Evolutionary conservation across 2,113 vertebrate genomes (phyloP), one percentile per base, ranked within the genome.

Genomic region (Poeciliopsis retropinna): DNA sequence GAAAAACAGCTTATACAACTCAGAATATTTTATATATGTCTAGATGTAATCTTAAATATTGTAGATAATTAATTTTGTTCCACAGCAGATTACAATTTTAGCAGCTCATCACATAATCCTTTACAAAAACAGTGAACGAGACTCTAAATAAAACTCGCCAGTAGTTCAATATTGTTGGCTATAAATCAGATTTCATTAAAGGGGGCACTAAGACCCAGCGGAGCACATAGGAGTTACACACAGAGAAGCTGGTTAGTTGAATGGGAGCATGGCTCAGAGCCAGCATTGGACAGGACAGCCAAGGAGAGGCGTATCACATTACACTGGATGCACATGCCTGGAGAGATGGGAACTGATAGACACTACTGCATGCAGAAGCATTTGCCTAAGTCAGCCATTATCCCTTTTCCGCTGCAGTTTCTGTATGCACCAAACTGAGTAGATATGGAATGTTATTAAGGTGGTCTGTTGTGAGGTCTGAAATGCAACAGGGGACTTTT

Each of bases 271-370:
- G 92, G 91, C 89, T 84, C 60, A 4, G 71, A 84, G 90, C 90
- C 90, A 93, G 78, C 86, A 41, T 81, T 70, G 85, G 82, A 90
- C 92, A 90, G 91, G 88, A 89, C 91, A 90, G 87, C 86, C 87
- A 89, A 89, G 89, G 91, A 93, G 93, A 92, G 82, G 83, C 85
- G 78, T 89, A 93, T 94, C 93, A 90, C 87, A 92, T 95, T 95
- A 94, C 93, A 92, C 84, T 91, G 90, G 88, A 92, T 91, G 85
- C 89, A 92, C 93, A 95, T 92, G 92, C 92, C 87, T 87, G 85
- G 83, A 88, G 89, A 92, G 89, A 92, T 91, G 87, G 83, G 64
- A 87, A 76, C 84, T 39, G 86, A 92, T 90, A 88, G 88, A 87
- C 81, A 63, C 82, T 77, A 65, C 86, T 71, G 70, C 85, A 85